These are phyloP conservation scores for Leptinotarsa peninsularis DNA, from an alignment of 2,888 invertebrate genomes.

Conservation along the genomic window DNA sequence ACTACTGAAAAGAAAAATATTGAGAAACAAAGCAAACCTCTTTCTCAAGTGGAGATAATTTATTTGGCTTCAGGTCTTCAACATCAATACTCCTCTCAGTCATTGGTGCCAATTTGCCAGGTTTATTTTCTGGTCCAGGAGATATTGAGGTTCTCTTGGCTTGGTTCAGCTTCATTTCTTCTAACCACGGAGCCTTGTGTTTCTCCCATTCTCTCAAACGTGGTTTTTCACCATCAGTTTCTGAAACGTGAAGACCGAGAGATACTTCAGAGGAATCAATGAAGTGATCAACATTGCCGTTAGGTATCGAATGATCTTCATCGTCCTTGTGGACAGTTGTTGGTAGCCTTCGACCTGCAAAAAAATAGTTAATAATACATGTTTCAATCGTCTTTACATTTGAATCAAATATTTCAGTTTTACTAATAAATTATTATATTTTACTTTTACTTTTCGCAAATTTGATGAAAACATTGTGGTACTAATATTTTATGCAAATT, in stretches of 20 bases:
- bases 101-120: constrained; percentile 39
- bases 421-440: too few relatives aligned
- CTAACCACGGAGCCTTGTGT: constrained; percentile 84
- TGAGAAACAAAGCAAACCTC: constrained; percentile 28
- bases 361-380: neutral
- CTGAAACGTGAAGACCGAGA: constrained; percentile 24
- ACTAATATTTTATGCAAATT: too few relatives aligned
- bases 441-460: too few relatives aligned
- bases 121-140: constrained; percentile 57
- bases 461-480: too few relatives aligned
- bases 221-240: constrained; percentile 68
- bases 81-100: constrained; percentile 60
- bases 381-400: too few relatives aligned
- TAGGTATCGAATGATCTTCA: constrained; percentile 51
- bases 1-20: neutral
- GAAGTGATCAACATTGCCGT: constrained; percentile 57
- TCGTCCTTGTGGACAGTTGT: constrained; percentile 66
- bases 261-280: constrained; percentile 35
- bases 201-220: constrained; percentile 79
- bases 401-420: too few relatives aligned
- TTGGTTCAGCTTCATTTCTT: constrained; percentile 83
- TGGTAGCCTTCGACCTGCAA: constrained; percentile 72
- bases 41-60: constrained; percentile 39
- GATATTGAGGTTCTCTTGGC: constrained; percentile 72
- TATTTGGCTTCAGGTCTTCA: constrained; percentile 34